Conservation (phyloP, 2,797 vertebrate species). For the Amniataba percoides region DNA sequence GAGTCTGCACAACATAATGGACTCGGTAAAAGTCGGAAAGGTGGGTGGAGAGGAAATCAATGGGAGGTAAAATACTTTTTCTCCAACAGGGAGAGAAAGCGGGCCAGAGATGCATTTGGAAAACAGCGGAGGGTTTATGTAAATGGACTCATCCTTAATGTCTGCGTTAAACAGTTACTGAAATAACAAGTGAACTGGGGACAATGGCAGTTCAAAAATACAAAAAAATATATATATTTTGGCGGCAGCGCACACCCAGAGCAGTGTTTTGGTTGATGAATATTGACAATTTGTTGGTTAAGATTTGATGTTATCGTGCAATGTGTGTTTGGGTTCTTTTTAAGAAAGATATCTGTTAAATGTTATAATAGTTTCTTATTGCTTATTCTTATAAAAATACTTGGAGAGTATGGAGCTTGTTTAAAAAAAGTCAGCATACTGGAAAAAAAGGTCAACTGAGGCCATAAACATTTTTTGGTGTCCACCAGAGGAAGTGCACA, state of each 20-base stretch:
- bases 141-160: slow-evolving; percentile 34
- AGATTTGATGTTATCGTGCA: background rate
- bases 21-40: slow-evolving; percentile 60
- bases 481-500: background rate
- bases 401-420: background rate
- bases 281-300: no score
- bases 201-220: slow-evolving; percentile 1
- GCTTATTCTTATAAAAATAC: background rate
- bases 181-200: slow-evolving; percentile 14
- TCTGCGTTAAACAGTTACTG: slow-evolving; percentile 29
- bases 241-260: background rate
- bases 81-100: slow-evolving; percentile 43
- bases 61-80: slow-evolving; percentile 68
- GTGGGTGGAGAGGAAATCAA: slow-evolving; percentile 69
- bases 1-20: slow-evolving; percentile 81
- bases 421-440: background rate
- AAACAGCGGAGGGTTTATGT: slow-evolving; percentile 25
- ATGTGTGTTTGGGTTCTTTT: background rate
- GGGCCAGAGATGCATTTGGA: slow-evolving; percentile 55
- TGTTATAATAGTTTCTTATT: background rate
- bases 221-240: background rate
- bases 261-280: background rate
- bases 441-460: background rate
- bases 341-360: background rate
- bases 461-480: background rate